phyloP scores from a whole-genome alignment of 2,797 vertebrate genomes.

The Tragopan temminckii region DNA sequence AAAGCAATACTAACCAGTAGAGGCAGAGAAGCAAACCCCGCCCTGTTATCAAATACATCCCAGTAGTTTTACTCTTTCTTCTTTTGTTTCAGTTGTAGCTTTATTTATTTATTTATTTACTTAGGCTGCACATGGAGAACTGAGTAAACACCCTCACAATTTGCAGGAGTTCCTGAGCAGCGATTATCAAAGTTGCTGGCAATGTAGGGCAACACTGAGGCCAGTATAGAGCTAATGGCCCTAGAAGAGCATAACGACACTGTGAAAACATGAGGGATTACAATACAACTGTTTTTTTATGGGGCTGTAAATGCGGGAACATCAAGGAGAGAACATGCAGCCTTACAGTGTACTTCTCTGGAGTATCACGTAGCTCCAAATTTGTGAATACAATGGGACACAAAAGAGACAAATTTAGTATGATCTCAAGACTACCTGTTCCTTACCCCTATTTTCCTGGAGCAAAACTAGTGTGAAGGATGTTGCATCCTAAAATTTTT shows the following conservation, averaged over 20 bases:
- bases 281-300: neutral
- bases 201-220: neutral
- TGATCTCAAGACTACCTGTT: neutral
- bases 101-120: neutral
- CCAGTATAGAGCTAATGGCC: neutral
- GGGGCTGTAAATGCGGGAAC: neutral
- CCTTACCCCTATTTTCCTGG: neutral
- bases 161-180: neutral
- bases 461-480: neutral
- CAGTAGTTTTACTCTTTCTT: neutral
- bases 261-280: neutral
- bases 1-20: accelerated
- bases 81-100: neutral
- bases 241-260: neutral
- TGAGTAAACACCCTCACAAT: neutral
- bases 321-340: neutral
- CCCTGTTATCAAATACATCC: neutral
- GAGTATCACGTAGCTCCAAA: neutral
- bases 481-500: neutral
- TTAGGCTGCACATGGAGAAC: neutral
- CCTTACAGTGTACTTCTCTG: neutral
- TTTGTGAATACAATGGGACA: neutral
- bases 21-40: accelerated
- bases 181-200: neutral
- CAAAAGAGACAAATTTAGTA: neutral